Evolutionary conservation across 1,140 invertebrate species (phyloP), one percentile per base, ranked within the genome.

Genomic region (Ooceraea biroi): DNA sequence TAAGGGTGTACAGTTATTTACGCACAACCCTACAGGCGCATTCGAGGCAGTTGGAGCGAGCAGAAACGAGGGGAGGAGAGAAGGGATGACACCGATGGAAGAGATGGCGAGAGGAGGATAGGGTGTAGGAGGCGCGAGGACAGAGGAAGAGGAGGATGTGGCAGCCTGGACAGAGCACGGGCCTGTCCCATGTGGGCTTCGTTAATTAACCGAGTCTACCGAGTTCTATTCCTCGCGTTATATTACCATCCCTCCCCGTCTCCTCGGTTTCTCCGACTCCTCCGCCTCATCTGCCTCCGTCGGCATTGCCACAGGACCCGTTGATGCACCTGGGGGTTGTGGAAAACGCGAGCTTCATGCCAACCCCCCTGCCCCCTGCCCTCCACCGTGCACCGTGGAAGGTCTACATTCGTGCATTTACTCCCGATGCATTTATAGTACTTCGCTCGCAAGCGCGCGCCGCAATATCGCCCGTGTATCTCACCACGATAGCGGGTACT

Each of bases 191-290:
- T 89, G 88, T 90, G 90, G 89, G 87, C 90, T 91, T 89, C 90
- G 89, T 91, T 91, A 91, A 91, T 91, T 91, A 91, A 91, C 90
- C 88, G 88, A 91, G 89, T 91, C 89, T 87, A 87, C 86, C 71
- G 85, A 88, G 87, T 89, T 88, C 88, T 86, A 89, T 89, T 88
- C 76, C 88, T 89, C 87, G 88, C 88, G 88, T 89, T 88, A 86
- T 88, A 89, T 88, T 89, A 88, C 74, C 84, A 58, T 48, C 44
- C 52, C 25, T 19, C 27, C 7, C 14, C 2, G 27, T n/a, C 8
- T 5, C 69, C 27, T 14, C 36, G 60, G 84, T 85, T 88, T 55
- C 58, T 69, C 78, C 36, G 73, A 66, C 52, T 82, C 83, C 78
- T 84, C 71, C 30, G 61, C 44, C 69, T 83, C 80, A 55, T 52